Evolutionary conservation across 2,113 vertebrate species (phyloP).

Genomic region (Poecile atricapillus): DNA sequence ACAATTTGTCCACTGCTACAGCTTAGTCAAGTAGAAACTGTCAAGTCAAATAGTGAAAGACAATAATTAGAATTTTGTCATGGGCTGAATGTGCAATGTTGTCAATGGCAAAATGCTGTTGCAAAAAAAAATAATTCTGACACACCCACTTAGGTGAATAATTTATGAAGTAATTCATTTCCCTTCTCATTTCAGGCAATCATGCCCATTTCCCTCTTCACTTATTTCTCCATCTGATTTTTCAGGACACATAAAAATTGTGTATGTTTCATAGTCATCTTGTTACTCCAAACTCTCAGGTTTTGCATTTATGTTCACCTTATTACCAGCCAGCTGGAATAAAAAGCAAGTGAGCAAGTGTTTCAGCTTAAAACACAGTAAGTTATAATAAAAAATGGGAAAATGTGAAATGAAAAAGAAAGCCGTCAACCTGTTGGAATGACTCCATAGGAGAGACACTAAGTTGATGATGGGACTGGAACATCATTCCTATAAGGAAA

Average conservation of each 20-base stretch:
- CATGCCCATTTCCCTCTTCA: accelerated
- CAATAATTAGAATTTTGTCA: background rate
- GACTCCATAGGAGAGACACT: background rate
- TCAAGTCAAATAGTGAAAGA: background rate
- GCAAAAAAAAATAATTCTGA: background rate
- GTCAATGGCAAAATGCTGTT: background rate
- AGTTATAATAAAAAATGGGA: background rate
- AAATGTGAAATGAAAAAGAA: background rate
- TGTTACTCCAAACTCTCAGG: background rate
- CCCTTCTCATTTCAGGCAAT: background rate
- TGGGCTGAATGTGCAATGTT: background rate
- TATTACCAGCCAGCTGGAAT: background rate
- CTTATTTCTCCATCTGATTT: background rate
- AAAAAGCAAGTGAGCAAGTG: background rate
- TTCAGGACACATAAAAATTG: background rate
- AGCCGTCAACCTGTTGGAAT: background rate
- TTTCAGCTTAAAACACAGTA: background rate
- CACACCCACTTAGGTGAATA: background rate
- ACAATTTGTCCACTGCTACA: background rate
- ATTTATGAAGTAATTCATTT: background rate
- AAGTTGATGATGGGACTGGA: background rate
- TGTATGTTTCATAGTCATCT: background rate
- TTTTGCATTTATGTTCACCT: background rate
- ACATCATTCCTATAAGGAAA: background rate
- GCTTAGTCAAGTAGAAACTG: background rate